These are phyloP conservation scores for Drosophila pallidifrons DNA, from an alignment of 1,140 invertebrate genomes.

Conservation along the genomic window DNA sequence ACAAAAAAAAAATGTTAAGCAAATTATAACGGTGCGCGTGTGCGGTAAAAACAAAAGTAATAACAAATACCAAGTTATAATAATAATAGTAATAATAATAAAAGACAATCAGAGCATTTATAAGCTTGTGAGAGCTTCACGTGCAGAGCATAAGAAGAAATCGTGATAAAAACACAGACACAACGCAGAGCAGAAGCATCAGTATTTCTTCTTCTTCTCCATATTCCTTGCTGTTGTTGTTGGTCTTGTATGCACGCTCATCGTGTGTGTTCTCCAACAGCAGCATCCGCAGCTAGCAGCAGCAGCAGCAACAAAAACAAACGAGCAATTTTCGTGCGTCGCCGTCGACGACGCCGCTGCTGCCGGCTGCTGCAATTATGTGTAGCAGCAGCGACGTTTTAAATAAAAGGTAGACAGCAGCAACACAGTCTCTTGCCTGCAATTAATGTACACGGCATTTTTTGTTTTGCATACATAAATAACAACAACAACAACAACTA, in stretches of 20 bases:
- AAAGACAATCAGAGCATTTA: slow-evolving; percentile 46
- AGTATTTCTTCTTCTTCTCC: slow-evolving; percentile 14
- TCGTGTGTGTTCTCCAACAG: slow-evolving; percentile 63
- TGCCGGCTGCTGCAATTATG: slow-evolving; percentile 65
- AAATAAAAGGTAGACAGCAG: slow-evolving; percentile 50
- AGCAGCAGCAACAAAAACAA: slow-evolving; percentile 46
- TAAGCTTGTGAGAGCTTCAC: slow-evolving; percentile 41
- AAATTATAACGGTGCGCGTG: slow-evolving; percentile 34
- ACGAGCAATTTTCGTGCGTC: slow-evolving; percentile 52
- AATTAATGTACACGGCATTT: slow-evolving; percentile 49
- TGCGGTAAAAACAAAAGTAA: slow-evolving; percentile 30
- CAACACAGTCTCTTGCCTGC: slow-evolving; percentile 29
- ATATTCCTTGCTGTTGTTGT: slow-evolving; percentile 24
- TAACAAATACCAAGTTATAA: not conserved
- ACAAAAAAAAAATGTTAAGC: not conserved
- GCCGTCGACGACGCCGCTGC: slow-evolving; percentile 46
- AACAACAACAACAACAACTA: not conserved
- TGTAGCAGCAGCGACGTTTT: slow-evolving; percentile 54
- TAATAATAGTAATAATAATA: slow-evolving; percentile 7
- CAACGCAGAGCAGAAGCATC: slow-evolving; percentile 14
- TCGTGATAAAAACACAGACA: slow-evolving; percentile 55
- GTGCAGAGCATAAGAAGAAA: slow-evolving; percentile 46
- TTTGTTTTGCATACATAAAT: slow-evolving; percentile 17
- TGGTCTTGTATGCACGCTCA: slow-evolving; percentile 42
- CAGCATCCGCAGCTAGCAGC: slow-evolving; percentile 26